phyloP scores from a whole-genome alignment of 2,797 vertebrate genomes.

The Triplophysa bombifrons region DNA sequence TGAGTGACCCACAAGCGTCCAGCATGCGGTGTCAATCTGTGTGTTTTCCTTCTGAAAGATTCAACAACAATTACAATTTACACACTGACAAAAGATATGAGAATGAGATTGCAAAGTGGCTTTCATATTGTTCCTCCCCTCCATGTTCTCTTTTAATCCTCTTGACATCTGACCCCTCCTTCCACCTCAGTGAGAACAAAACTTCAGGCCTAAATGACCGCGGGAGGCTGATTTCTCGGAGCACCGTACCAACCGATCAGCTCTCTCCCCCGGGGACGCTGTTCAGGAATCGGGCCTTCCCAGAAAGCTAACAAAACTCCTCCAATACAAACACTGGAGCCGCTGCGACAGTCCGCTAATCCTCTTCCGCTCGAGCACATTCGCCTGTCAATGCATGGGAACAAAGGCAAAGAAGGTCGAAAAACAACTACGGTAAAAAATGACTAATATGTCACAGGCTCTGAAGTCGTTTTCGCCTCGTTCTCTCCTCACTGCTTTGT shows the following conservation, averaged over 20 bases:
- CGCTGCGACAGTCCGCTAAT: constrained; percentile 76
- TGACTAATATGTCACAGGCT: constrained; percentile 83
- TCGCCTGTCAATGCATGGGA: constrained; percentile 63
- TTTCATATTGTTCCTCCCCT: background rate
- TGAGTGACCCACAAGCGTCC: background rate
- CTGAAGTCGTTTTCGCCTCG: constrained; percentile 64
- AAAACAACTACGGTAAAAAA: constrained; percentile 85
- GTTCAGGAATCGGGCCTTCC: constrained; percentile 70
- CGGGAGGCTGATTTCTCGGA: constrained; percentile 7
- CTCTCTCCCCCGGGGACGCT: constrained; percentile 71
- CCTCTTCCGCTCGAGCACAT: constrained; percentile 73
- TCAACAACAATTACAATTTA: background rate
- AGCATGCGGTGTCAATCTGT: background rate
- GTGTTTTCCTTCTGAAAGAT: constrained; percentile 8
- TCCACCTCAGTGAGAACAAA: background rate
- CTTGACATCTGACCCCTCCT: constrained; percentile 20
- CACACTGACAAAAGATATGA: background rate
- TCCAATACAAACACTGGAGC: constrained; percentile 66
- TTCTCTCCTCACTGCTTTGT: constrained; percentile 67
- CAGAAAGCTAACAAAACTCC: constrained; percentile 65
- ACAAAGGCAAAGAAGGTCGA: constrained; percentile 67
- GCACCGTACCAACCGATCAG: constrained; percentile 61
- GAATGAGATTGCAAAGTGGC: background rate
- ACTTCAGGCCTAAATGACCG: constrained; percentile 21
- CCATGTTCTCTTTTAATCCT: constrained; percentile 15